Evolutionary conservation across 2,113 vertebrate species (phyloP).

Genomic region (Perca fluviatilis): DNA sequence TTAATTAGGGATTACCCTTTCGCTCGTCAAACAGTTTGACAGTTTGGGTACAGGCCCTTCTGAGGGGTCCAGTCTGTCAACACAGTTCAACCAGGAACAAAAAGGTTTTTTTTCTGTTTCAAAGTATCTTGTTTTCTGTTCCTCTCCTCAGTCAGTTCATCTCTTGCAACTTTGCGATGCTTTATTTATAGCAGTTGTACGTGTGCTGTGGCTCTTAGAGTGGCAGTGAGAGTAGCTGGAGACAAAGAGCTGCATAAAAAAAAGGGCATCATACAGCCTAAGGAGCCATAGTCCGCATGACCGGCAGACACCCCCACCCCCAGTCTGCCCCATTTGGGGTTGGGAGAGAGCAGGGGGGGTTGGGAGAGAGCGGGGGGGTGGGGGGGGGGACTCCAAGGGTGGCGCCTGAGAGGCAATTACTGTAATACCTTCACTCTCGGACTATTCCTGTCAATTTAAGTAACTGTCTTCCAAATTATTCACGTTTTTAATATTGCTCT

Average conservation of each 20-base stretch:
- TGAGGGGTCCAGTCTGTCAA: conserved; percentile 51
- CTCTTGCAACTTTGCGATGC: conserved; percentile 18
- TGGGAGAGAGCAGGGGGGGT: conserved; percentile 7
- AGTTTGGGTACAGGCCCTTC: conserved; percentile 75
- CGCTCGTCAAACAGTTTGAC: conserved; percentile 72
- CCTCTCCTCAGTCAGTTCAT: conserved; percentile 7
- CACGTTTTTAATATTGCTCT: conserved; percentile 41
- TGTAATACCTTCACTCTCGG: conserved; percentile 69
- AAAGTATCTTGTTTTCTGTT: conserved; percentile 7
- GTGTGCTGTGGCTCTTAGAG: conserved; percentile 35
- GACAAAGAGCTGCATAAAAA: conserved; percentile 71
- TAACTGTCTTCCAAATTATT: conserved; percentile 56
- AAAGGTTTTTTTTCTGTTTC: neutral
- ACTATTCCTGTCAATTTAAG: conserved; percentile 69
- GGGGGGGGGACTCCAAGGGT: conserved; percentile 47
- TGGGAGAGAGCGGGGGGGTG: neutral
- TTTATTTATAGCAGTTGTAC: conserved; percentile 54
- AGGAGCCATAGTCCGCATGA: conserved; percentile 54
- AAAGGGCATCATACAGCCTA: conserved; percentile 63
- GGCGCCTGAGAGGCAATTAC: conserved; percentile 70
- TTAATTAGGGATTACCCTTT: conserved; percentile 81
- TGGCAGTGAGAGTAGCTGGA: conserved; percentile 38
- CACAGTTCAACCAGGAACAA: conserved; percentile 22
- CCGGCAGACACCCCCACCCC: conserved; percentile 35
- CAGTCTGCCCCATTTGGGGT: conserved; percentile 29